Evolutionary conservation across 2,888 invertebrate genomes (phyloP).

Genomic region (Cylloceria caligata): DNA sequence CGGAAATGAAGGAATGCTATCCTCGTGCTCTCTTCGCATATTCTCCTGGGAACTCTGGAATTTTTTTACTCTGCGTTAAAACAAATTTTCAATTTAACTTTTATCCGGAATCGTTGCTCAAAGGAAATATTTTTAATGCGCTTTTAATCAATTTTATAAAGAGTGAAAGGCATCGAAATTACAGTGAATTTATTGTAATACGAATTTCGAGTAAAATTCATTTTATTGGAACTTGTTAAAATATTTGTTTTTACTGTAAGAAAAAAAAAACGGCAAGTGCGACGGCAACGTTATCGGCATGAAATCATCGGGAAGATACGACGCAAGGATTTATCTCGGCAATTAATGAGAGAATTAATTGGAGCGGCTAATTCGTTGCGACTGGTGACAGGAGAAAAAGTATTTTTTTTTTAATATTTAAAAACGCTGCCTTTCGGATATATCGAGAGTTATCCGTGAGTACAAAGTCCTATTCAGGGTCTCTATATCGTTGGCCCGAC

Average conservation of each 20-base stretch:
- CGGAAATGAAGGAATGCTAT: neutral
- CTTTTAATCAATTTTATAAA: no score
- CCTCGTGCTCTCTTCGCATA: neutral
- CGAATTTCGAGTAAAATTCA: neutral
- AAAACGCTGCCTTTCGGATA: neutral
- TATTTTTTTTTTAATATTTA: no score
- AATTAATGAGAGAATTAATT: slow-evolving; percentile 10
- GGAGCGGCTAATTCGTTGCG: slow-evolving; percentile 4
- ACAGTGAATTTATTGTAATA: slow-evolving; percentile 28
- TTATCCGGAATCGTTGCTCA: neutral
- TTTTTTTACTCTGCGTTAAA: neutral
- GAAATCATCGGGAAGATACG: neutral
- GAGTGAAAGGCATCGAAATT: no score
- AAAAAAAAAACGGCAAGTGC: slow-evolving; percentile 8
- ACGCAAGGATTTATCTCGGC: slow-evolving; percentile 1
- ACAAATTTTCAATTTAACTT: neutral
- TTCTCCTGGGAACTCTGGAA: neutral
- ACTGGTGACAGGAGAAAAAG: neutral
- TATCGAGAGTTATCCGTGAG: slow-evolving; percentile 19
- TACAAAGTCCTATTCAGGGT: slow-evolving; percentile 59
- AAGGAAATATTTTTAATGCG: neutral
- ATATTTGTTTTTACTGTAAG: neutral
- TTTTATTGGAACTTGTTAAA: no score
- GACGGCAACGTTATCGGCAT: neutral
- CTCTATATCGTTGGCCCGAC: slow-evolving; percentile 35